These are phyloP conservation scores for Chrysopa pallens DNA, from an alignment of 1,140 invertebrate species.

Conservation along the genomic window DNA sequence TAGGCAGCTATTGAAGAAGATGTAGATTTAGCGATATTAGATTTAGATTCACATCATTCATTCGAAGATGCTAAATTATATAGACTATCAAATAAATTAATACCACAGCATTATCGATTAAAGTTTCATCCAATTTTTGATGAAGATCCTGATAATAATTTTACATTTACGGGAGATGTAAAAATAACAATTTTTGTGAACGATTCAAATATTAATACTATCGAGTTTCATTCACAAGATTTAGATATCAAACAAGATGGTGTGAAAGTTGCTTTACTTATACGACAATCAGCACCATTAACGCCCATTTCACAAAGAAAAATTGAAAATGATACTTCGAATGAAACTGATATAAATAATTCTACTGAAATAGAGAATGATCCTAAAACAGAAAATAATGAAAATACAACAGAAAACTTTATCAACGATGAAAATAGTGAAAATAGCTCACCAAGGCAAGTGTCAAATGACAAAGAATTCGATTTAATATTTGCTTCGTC, in stretches of 20 bases:
- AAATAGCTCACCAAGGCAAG: too few relatives aligned
- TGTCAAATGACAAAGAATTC: too few relatives aligned
- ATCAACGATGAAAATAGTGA: too few relatives aligned
- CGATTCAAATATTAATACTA: neutral
- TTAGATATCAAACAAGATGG: neutral
- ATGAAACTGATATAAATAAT: neutral
- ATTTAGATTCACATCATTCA: too few relatives aligned
- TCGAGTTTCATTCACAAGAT: neutral
- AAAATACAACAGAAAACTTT: neutral
- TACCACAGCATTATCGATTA: neutral
- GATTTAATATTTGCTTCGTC: too few relatives aligned
- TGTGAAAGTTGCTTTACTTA: neutral
- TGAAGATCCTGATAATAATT: neutral
- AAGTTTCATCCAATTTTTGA: constrained; percentile 1
- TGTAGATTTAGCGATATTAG: too few relatives aligned
- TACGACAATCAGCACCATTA: neutral
- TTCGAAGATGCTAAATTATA: neutral
- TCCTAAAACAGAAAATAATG: neutral
- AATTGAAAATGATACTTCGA: neutral
- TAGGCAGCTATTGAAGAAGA: too few relatives aligned
- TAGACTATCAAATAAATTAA: neutral
- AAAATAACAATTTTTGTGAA: neutral
- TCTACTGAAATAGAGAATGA: neutral
- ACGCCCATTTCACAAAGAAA: neutral
- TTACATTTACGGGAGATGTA: constrained; percentile 1